Conservation (phyloP, 2,888 invertebrate species). For the Xanthorhoe spadicearia region DNA sequence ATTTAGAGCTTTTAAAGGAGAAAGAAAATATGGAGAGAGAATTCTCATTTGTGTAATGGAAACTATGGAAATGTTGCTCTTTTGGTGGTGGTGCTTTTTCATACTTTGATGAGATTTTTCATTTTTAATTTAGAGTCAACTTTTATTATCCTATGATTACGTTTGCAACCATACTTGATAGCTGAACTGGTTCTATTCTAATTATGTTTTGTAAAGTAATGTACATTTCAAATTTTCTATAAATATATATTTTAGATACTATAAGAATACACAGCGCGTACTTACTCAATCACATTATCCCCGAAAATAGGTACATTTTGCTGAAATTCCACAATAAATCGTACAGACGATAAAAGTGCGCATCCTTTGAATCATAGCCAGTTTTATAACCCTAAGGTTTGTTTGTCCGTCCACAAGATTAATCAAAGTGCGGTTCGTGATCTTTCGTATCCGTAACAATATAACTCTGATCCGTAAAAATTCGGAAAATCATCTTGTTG, state of each 20-base stretch:
- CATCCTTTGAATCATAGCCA: slow-evolving; percentile 42
- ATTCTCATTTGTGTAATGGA: slow-evolving; percentile 31
- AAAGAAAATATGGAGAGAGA: slow-evolving; percentile 20
- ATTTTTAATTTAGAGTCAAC: neutral
- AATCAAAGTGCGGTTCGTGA: slow-evolving; percentile 38
- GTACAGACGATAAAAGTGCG: slow-evolving; percentile 38
- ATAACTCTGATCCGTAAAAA: neutral
- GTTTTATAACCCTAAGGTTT: slow-evolving; percentile 48
- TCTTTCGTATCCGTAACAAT: slow-evolving; percentile 8
- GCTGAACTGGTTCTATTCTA: too few species aligned
- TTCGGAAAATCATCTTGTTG: neutral
- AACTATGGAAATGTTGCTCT: slow-evolving; percentile 44
- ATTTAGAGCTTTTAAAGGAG: slow-evolving; percentile 30
- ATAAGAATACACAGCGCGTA: slow-evolving; percentile 5
- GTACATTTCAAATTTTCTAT: too few species aligned
- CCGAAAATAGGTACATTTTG: slow-evolving; percentile 19
- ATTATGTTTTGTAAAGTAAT: too few species aligned
- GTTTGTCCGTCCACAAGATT: slow-evolving; percentile 46
- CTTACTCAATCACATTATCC: slow-evolving; percentile 29
- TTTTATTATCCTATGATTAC: too few species aligned
- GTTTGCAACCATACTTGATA: too few species aligned
- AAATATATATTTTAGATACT: neutral
- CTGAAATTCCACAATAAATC: slow-evolving; percentile 43
- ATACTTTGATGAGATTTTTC: slow-evolving; percentile 11
- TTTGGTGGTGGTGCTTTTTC: slow-evolving; percentile 16